Evolutionary conservation across 2,888 invertebrate species (phyloP), one percentile per base, ranked within the genome.

Genomic region (Tethea ocularis): DNA sequence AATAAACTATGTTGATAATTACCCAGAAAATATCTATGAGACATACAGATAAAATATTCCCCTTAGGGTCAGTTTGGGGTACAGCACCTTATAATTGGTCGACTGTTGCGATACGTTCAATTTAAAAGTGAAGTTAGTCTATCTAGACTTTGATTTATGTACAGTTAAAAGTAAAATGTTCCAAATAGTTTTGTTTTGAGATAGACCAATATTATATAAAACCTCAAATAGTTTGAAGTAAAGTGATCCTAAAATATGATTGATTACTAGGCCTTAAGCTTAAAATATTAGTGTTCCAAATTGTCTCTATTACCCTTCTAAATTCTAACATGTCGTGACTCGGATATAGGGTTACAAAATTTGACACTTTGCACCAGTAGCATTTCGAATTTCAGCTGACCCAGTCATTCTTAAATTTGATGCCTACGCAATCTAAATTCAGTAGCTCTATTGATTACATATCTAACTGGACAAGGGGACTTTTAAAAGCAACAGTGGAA

Each of bases 1-100:
- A 69, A 72, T 70, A 72, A 72, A 78, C 68, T 64, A 68, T 57
- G 56, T 60, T 67, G 70, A 75, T 84, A 82, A 84, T 84, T 83
- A 76, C 68, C 58, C 57, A 66, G 68, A 71, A 75, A 46, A 46
- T 10, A 46, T 10, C 46, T 8, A 46, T 69, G 72, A 71, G 71
- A 69, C 68, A 68, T 62, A 68, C 64, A 59, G 65, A 56, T 64
- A 63, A 66, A 66, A 61, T 64, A 72, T 69, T 71, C 64, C 71
- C 72, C 67, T 64, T 57, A 63, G 71, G 74, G 67, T 63, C 61
- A 61, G 68, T 64, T 46, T 63, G 68, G 69, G 69, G 67, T 72
- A 76, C 71, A 69, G 66, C 66, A 62, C 67, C 61, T 56, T 15
- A 33, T 54, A 54, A 54, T 54, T 54, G 54, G 54, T 54, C 17